phyloP scores from a whole-genome alignment of 2,113 vertebrate species.

The Eulemur macaco region DNA sequence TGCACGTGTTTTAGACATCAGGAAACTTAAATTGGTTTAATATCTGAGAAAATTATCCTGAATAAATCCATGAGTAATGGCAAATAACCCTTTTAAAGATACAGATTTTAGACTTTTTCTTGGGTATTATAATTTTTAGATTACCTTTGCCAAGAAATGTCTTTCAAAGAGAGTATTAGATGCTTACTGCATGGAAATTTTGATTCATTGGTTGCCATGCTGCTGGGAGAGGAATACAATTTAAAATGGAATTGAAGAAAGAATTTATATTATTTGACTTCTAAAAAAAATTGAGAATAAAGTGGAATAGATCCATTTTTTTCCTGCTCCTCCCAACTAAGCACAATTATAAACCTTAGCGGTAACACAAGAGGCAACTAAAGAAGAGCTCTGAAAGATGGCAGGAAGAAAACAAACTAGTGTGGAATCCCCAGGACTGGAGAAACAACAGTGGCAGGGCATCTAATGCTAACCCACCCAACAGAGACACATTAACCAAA shows the following conservation, averaged over 20 bases:
- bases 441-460: background rate
- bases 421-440: background rate
- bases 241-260: background rate
- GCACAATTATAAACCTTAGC: background rate
- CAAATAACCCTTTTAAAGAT: background rate
- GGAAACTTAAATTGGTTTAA: background rate
- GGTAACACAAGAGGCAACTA: background rate
- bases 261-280: background rate
- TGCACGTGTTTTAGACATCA: background rate
- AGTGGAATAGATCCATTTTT: background rate
- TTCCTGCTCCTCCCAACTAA: background rate
- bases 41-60: background rate
- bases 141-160: background rate
- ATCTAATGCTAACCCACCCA: background rate
- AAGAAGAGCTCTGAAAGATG: background rate
- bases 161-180: background rate
- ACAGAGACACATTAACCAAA: background rate
- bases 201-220: background rate
- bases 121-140: background rate
- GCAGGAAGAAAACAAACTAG: background rate
- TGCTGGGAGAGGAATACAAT: background rate
- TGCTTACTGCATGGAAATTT: background rate
- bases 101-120: background rate
- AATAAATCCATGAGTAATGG: background rate
- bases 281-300: background rate